Percentiles rank a stretch among this genome's conserved stretches.
These are phyloP conservation scores for Nowickia ferox DNA, from an alignment of 2,888 invertebrate genomes.

Conservation along the genomic window DNA sequence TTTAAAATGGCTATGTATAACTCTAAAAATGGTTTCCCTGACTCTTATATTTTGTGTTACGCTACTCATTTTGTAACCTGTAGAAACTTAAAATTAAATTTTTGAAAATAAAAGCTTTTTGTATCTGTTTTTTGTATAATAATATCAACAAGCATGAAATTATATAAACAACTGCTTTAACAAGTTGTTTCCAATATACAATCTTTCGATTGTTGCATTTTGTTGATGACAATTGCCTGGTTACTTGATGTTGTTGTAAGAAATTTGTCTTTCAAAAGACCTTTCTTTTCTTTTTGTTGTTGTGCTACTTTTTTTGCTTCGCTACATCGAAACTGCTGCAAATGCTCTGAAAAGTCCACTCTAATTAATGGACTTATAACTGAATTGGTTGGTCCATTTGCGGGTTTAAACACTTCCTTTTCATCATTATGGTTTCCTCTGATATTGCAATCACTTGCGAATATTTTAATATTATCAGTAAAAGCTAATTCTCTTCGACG, in stretches of 20 bases:
- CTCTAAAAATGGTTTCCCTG: too few species aligned
- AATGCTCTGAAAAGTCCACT: constrained; percentile 76
- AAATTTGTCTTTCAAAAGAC: background rate
- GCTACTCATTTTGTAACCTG: too few species aligned
- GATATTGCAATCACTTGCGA: constrained; percentile 73
- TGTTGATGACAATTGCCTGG: constrained; percentile 73
- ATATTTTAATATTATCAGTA: constrained; percentile 67
- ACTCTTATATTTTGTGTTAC: too few species aligned
- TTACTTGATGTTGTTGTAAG: constrained; percentile 67
- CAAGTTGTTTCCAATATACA: constrained; percentile 83
- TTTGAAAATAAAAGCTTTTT: too few species aligned
- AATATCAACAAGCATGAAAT: too few species aligned
- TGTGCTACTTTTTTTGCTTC: constrained; percentile 75
- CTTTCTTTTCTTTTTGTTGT: constrained; percentile 1
- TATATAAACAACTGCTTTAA: constrained; percentile 67
- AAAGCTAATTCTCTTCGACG: constrained; percentile 63
- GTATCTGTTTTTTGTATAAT: too few species aligned
- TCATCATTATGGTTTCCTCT: constrained; percentile 52
- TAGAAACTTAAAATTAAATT: too few species aligned
- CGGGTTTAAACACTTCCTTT: constrained; percentile 34
- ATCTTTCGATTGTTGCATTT: constrained; percentile 74
- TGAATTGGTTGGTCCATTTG: constrained; percentile 11
- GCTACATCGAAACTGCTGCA: constrained; percentile 76
- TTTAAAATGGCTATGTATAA: too few species aligned
- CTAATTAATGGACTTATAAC: background rate